A percentile compares a stretch with the other conserved stretches of the same genome.
Evolutionary conservation across 1,140 invertebrate species (phyloP).

Genomic region (Rhopalosiphum maidis): DNA sequence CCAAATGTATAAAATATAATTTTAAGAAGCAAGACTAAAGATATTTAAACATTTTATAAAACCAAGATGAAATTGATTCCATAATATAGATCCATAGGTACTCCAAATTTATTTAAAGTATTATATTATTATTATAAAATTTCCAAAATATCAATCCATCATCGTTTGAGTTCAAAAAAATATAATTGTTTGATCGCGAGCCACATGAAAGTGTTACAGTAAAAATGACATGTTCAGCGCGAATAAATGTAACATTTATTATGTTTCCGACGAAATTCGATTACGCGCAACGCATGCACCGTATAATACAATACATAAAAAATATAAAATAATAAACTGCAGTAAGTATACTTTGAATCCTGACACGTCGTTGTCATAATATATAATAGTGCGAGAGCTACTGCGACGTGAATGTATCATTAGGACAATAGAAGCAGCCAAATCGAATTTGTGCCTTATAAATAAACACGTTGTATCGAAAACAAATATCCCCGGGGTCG

Average conservation of each 20-base stretch:
- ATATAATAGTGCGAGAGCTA: background rate
- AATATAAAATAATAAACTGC: background rate
- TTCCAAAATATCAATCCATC: background rate
- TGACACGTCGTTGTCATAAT: background rate
- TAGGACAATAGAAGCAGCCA: background rate
- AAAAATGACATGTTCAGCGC: background rate
- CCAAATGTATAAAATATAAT: background rate
- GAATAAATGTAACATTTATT: background rate
- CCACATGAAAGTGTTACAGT: background rate
- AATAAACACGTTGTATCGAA: background rate
- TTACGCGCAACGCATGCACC: background rate
- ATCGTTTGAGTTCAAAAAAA: background rate
- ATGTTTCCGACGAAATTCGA: background rate
- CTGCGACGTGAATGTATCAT: background rate
- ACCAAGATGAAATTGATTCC: background rate
- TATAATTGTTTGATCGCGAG: background rate
- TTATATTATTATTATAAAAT: background rate
- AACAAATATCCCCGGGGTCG: constrained; percentile 16
- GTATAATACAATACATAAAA: background rate
- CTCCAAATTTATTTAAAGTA: background rate
- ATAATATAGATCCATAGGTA: background rate
- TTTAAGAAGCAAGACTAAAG: no score
- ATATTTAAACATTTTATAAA: background rate
- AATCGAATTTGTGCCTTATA: constrained; percentile 27
- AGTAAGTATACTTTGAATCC: background rate